A percentile compares a stretch with the other conserved stretches of the same genome.
Evolutionary conservation across 2,888 invertebrate species (phyloP).

Genomic region (Tipula confusa): DNA sequence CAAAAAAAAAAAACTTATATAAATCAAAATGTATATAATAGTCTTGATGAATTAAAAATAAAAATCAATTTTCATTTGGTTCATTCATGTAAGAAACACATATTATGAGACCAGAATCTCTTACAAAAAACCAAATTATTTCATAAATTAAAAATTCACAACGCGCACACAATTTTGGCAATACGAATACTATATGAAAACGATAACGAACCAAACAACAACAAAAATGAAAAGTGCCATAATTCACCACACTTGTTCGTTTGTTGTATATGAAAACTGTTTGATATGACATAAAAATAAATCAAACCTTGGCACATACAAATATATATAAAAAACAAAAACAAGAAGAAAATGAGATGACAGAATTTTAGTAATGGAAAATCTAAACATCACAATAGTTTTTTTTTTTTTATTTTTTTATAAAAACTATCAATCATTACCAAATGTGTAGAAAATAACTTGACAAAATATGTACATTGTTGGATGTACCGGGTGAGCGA

Average conservation of each 20-base stretch:
- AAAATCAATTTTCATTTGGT: not conserved
- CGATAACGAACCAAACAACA: not conserved
- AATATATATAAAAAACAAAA: not conserved
- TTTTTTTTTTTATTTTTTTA: no score
- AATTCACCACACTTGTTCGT: not conserved
- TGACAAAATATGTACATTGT: not conserved
- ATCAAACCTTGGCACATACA: not conserved
- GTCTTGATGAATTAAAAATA: not conserved
- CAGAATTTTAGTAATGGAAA: slow-evolving; percentile 3
- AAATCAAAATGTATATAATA: slow-evolving; percentile 5
- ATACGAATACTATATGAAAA: not conserved
- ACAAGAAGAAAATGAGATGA: not conserved
- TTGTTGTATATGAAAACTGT: not conserved
- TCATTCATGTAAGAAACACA: not conserved
- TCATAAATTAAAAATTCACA: not conserved
- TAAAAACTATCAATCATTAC: not conserved
- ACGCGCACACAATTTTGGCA: not conserved
- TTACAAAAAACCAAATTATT: not conserved
- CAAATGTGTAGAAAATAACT: not conserved
- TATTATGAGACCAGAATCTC: not conserved
- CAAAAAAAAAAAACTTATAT: not conserved
- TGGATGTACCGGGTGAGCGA: not conserved
- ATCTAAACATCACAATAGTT: not conserved
- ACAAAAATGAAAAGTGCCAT: not conserved
- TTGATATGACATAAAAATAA: slow-evolving; percentile 7